phyloP scores from a whole-genome alignment of 2,888 invertebrate species.

The Monopis laevigella region DNA sequence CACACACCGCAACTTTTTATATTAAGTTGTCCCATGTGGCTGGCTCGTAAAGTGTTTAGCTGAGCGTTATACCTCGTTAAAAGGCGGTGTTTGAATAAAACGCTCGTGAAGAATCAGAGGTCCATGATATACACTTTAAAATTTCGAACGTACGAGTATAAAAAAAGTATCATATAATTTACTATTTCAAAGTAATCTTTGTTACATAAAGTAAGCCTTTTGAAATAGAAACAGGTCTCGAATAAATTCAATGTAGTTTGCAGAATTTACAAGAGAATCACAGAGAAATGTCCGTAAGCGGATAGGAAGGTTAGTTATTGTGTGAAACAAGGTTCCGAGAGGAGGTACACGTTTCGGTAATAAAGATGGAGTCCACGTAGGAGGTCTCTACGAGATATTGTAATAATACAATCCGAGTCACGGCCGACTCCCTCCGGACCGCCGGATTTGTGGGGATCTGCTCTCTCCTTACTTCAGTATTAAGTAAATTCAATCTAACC shows the following conservation, averaged over 20 bases:
- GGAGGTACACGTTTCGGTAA: conserved; percentile 28
- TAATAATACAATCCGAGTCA: conserved; percentile 40
- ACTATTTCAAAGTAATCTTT: no score
- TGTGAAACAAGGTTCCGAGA: conserved; percentile 6
- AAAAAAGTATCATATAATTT: no score
- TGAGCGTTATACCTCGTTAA: conserved; percentile 2
- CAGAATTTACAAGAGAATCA: no score
- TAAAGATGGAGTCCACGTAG: conserved; percentile 41
- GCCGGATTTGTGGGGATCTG: conserved; percentile 5
- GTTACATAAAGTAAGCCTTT: no score
- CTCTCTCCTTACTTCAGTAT: conserved; percentile 1
- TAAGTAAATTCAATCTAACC: conserved; percentile 3
- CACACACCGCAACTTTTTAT: conserved; percentile 4
- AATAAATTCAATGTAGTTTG: no score
- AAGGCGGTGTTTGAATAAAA: conserved; percentile 1
- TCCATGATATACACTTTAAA: no score
- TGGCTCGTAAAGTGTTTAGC: conserved; percentile 8
- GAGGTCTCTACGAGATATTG: conserved; percentile 30
- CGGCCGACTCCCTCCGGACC: conserved; percentile 16
- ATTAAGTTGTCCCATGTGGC: conserved; percentile 9
- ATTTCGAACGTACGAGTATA: no score
- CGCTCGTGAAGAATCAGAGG: no score
- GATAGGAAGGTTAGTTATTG: no score
- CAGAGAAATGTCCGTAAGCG: no score
- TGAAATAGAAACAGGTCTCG: no score